phyloP scores from a whole-genome alignment of 2,888 invertebrate species.

The Hyposoter dolosus region DNA sequence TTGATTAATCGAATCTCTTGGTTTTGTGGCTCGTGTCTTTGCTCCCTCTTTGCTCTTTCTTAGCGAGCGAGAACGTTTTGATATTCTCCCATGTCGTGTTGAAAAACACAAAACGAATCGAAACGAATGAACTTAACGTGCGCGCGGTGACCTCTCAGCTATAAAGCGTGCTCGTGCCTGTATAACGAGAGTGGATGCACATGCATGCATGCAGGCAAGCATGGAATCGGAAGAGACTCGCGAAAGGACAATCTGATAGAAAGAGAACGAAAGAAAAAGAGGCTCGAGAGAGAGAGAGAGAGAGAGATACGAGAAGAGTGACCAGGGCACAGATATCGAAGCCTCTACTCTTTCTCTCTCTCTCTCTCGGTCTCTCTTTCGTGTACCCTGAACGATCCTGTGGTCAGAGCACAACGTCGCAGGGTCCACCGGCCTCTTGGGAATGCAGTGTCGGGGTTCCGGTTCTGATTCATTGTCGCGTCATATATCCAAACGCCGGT shows the following conservation, averaged over 20 bases:
- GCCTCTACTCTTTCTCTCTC: slow-evolving; percentile 8
- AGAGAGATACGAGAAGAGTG: slow-evolving; percentile 13
- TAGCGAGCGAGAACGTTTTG: background rate
- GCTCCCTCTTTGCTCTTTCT: background rate
- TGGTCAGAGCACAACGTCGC: slow-evolving; percentile 54
- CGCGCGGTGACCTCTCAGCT: slow-evolving; percentile 57
- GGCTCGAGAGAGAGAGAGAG: background rate
- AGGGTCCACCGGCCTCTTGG: slow-evolving; percentile 73
- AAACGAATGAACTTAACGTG: slow-evolving; percentile 66
- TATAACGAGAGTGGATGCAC: slow-evolving; percentile 64
- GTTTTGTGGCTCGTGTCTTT: background rate
- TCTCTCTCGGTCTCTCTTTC: background rate
- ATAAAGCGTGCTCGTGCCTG: slow-evolving; percentile 62
- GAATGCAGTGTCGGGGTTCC: slow-evolving; percentile 80
- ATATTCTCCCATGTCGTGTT: slow-evolving; percentile 39
- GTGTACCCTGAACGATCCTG: slow-evolving; percentile 37
- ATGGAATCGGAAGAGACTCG: slow-evolving; percentile 40
- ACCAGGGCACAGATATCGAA: slow-evolving; percentile 58
- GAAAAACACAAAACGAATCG: slow-evolving; percentile 65
- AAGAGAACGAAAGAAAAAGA: slow-evolving; percentile 15
- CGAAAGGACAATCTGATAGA: slow-evolving; percentile 26
- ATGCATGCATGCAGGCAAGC: slow-evolving; percentile 52
- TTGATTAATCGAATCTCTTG: background rate
- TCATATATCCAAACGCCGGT: slow-evolving; percentile 78
- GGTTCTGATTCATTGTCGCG: slow-evolving; percentile 82